These are phyloP conservation scores for Thymelicus lineola DNA, from an alignment of 2,888 invertebrate species.

Conservation along the genomic window DNA sequence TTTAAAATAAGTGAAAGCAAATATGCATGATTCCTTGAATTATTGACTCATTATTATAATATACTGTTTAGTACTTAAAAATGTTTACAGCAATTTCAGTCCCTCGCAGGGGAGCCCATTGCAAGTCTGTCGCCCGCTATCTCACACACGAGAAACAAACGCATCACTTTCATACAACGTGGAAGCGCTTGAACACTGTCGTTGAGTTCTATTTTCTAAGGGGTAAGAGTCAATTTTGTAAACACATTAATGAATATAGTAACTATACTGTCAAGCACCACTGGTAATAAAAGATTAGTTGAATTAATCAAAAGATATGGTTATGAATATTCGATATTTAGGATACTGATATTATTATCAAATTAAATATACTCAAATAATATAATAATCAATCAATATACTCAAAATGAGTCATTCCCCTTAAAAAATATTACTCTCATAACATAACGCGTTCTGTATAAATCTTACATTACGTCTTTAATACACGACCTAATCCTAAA, in stretches of 20 bases:
- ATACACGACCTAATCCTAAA: slow-evolving; percentile 16
- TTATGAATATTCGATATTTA: too few species aligned
- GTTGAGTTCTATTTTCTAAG: slow-evolving; percentile 24
- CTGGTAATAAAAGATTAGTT: too few species aligned
- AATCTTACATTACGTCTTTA: slow-evolving; percentile 30
- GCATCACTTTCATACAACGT: slow-evolving; percentile 20
- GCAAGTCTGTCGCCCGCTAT: neutral
- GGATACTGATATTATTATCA: too few species aligned
- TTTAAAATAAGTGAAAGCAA: too few species aligned
- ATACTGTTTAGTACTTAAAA: too few species aligned
- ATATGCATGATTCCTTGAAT: too few species aligned
- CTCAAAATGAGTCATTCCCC: neutral
- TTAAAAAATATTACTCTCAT: slow-evolving; percentile 19
- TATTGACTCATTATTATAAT: too few species aligned
- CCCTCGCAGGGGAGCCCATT: slow-evolving; percentile 5
- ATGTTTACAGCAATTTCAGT: neutral
- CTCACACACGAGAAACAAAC: slow-evolving; percentile 24
- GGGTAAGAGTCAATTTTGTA: neutral
- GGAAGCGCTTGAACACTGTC: slow-evolving; percentile 27
- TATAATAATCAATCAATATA: too few species aligned
- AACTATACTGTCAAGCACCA: neutral
- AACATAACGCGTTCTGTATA: slow-evolving; percentile 11
- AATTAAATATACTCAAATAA: too few species aligned
- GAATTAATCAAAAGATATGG: too few species aligned
- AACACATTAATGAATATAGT: neutral